Conservation (phyloP, 2,797 vertebrate species). For the Ispidina lecontei region DNA sequence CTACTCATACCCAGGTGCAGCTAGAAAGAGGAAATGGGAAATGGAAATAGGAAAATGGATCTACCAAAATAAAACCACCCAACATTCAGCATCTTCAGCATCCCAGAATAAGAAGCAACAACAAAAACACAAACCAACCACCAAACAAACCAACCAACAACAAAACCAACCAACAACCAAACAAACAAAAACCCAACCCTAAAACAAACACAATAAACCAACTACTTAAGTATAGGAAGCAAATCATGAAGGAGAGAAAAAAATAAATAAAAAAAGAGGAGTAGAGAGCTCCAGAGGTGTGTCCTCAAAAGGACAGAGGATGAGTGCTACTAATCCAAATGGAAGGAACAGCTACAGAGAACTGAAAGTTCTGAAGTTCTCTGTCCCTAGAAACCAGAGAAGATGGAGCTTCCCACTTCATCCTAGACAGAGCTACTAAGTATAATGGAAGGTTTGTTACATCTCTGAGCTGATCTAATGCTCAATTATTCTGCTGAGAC, state of each 20-base stretch:
- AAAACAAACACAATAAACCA: not conserved
- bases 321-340: not conserved
- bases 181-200: not conserved
- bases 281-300: fast-evolving
- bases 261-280: no score
- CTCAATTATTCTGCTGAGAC: not conserved
- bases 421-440: not conserved
- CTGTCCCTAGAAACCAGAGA: not conserved
- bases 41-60: not conserved
- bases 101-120: not conserved
- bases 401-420: not conserved
- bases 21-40: not conserved
- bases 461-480: not conserved
- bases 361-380: not conserved
- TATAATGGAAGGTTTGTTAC: not conserved
- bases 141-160: not conserved
- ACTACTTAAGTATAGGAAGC: not conserved
- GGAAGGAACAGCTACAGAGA: not conserved
- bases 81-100: not conserved
- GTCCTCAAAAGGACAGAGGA: not conserved
- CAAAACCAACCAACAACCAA: not conserved
- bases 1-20: not conserved
- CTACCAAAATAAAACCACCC: not conserved
- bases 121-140: no score
- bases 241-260: not conserved